Evolutionary conservation across 1,140 invertebrate species (phyloP).

Genomic region (Drosophila sulfurigaster): DNA sequence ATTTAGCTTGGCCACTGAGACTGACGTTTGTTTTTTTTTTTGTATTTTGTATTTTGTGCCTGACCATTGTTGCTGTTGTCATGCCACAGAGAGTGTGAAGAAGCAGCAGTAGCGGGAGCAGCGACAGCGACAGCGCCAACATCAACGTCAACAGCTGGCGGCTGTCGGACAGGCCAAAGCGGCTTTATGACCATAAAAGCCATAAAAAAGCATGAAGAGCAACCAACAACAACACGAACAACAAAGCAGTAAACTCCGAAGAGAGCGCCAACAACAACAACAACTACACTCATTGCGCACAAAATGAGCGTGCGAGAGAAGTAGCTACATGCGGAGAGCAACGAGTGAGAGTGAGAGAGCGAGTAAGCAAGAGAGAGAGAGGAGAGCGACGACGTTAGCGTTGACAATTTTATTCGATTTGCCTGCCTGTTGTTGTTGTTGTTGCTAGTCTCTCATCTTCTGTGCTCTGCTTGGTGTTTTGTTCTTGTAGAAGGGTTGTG

Average conservation of each 20-base stretch:
- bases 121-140: conserved; percentile 22
- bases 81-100: conserved; percentile 52
- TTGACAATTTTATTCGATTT: conserved; percentile 72
- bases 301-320: conserved; percentile 23
- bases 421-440: conserved; percentile 29
- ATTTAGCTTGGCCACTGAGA: conserved; percentile 59
- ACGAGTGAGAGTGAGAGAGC: conserved; percentile 21
- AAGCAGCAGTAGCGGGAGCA: conserved; percentile 35
- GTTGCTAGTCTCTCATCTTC: conserved; percentile 10
- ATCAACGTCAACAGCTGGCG: conserved; percentile 67
- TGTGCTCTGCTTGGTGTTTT: conserved; percentile 1
- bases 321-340: not conserved
- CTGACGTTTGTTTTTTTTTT: conserved; percentile 43
- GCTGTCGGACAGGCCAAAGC: conserved; percentile 61
- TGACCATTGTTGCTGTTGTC: conserved; percentile 48
- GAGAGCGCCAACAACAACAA: conserved; percentile 38
- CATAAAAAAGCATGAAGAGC: conserved; percentile 77
- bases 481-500: conserved; percentile 46
- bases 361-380: conserved; percentile 1
- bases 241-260: conserved; percentile 34
- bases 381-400: conserved; percentile 20
- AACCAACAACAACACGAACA: conserved; percentile 26
- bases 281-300: conserved; percentile 28
- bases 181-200: conserved; percentile 77
- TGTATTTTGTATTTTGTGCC: conserved; percentile 21